phyloP scores from a whole-genome alignment of 1,140 invertebrate species.

The Caerostris darwini region DNA sequence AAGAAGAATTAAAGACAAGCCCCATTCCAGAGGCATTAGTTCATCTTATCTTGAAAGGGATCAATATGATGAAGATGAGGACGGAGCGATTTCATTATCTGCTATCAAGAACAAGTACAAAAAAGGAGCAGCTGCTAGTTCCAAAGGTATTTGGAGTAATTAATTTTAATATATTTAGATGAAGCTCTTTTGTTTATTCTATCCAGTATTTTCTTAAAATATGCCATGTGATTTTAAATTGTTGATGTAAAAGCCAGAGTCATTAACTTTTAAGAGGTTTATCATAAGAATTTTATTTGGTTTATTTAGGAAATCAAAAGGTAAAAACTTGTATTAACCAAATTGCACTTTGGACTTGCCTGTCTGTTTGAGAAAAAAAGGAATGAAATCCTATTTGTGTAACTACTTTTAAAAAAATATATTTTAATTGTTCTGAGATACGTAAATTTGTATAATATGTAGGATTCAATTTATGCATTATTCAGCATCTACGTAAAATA shows the following conservation, averaged over 20 bases:
- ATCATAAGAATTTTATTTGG: not conserved
- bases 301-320: not conserved
- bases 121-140: constrained; percentile 82
- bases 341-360: no score
- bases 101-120: constrained; percentile 98
- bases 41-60: constrained; percentile 86
- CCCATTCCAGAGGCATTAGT: constrained; percentile 83
- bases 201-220: not conserved
- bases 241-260: not conserved
- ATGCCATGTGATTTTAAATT: not conserved
- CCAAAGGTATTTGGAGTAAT: constrained; percentile 41
- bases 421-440: no score
- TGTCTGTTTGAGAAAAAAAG: no score
- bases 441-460: no score
- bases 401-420: no score
- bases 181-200: not conserved
- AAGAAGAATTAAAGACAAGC: constrained; percentile 85
- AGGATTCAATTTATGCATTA: no score
- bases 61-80: constrained; percentile 89
- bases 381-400: no score
- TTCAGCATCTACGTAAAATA: no score
- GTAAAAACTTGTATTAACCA: no score
- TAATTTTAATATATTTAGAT: not conserved
- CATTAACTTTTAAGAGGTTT: not conserved
- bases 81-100: constrained; percentile 93